Base-by-base conservation (phyloP, 2,888 invertebrate genomes). In the Allacma fusca region DNA sequence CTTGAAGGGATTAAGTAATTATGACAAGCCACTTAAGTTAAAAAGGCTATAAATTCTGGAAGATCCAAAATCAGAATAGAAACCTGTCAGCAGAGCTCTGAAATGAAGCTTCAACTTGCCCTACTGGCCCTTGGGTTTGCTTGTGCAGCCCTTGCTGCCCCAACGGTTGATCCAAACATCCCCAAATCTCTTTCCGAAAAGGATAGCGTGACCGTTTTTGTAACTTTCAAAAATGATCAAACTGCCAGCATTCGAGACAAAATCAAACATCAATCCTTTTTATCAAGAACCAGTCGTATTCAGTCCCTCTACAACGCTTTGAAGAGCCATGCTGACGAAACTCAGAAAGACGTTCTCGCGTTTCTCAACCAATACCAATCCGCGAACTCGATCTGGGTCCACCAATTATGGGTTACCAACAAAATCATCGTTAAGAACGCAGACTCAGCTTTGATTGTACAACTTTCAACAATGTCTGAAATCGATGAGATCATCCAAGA, bases 261-360 rank as follows among this genome's bases (percentile, higher is more conserved):
- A 19, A 40, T 26, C 24, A 62, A 24, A 24, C 9, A 13, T 7
- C 24, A 12, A 12, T 24, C 62, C 62, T 26, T 62, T 24, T 23
- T 9, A 1, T 23, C 64, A 34, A 62, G 64, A n/a, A 40, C 21
- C 24, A 40, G 9, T 1, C 29, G 44, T 40, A 28, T 43, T 12
- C 23, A 43, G 21, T 19, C 34, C 24, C 24, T 74, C 24, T 40
- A 44, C 65, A n/a, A 34, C 40, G 26, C 64, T 26, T 24, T 74
- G 40, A 65, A 74, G 43, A 21, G 2, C 23, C 74, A 74, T 24
- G 74, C 74, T 12, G 65, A 74, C 64, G 12, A 9, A 13, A 64
- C 24, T 23, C 74, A 74, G 23, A 21, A 19, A 16, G 7, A 29
- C 16, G 43, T 65, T 13, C 65, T 74, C 65, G 1, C 1, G 7